Conservation (phyloP, 2,113 vertebrate genomes). For the Petrocephalus zakoni region DNA sequence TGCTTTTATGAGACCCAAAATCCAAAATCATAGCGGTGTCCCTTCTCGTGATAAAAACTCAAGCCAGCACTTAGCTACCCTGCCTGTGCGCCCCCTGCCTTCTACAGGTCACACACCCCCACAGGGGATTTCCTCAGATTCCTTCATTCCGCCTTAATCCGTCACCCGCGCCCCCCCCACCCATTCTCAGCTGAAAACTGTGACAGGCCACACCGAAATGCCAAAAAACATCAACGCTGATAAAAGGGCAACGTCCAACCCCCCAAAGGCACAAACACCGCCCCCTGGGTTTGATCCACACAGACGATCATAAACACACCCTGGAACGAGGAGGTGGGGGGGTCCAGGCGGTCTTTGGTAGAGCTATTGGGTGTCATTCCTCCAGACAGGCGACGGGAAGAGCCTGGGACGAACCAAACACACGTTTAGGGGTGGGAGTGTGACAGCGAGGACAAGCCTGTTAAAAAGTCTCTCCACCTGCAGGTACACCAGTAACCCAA, state of each 20-base stretch:
- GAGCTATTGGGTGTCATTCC: constrained; percentile 36
- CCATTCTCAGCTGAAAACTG: not conserved
- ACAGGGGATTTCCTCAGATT: constrained; percentile 5
- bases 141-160: not conserved
- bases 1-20: not conserved
- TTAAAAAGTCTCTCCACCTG: not conserved
- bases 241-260: not conserved
- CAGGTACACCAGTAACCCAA: not conserved
- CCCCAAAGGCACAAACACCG: constrained; percentile 17
- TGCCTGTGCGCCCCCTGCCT: not conserved
- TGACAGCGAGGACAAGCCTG: not conserved
- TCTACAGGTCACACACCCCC: not conserved
- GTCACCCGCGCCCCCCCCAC: not conserved
- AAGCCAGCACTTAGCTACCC: not conserved
- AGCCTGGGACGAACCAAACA: not conserved
- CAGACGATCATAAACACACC: constrained; percentile 28
- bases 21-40: not conserved
- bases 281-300: constrained; percentile 1
- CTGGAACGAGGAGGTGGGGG: constrained; percentile 1
- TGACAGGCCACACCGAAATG: constrained; percentile 10
- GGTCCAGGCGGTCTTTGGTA: constrained; percentile 30
- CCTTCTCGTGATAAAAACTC: not conserved
- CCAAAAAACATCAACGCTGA: not conserved
- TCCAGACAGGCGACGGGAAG: constrained; percentile 10
- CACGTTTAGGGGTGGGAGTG: not conserved